A percentile compares a stretch with the other conserved stretches of the same genome.
These are phyloP conservation scores for Spodoptera frugiperda DNA, from an alignment of 1,140 invertebrate genomes.

Conservation along the genomic window DNA sequence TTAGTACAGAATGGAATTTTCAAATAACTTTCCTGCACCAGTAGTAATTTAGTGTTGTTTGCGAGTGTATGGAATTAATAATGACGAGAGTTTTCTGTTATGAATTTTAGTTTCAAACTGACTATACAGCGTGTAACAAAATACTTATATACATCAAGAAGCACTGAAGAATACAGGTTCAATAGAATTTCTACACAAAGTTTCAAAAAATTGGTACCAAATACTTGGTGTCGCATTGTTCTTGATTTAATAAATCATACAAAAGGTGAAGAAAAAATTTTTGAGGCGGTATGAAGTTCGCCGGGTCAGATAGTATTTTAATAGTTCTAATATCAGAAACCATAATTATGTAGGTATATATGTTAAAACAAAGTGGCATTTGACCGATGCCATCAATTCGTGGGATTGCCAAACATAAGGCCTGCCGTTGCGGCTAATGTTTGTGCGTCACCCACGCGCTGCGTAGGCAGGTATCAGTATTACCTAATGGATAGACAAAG, in stretches of 20 bases:
- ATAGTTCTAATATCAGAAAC: too few relatives aligned
- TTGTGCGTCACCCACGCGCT: neutral
- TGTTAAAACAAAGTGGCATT: neutral
- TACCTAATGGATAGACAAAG: neutral
- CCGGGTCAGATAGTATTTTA: too few relatives aligned
- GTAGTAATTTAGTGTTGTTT: neutral
- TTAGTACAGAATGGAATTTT: neutral
- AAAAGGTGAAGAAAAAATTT: too few relatives aligned
- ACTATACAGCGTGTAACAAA: too few relatives aligned
- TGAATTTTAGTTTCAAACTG: neutral
- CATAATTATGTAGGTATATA: neutral
- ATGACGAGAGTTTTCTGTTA: neutral
- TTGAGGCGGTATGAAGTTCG: too few relatives aligned
- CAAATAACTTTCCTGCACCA: neutral
- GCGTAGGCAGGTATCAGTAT: neutral
- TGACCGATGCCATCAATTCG: slow-evolving; percentile 5
- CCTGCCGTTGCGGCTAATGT: neutral
- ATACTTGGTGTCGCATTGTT: too few relatives aligned
- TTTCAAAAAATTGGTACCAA: too few relatives aligned
- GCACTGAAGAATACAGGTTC: too few relatives aligned
- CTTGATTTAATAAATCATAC: too few relatives aligned
- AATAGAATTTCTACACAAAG: too few relatives aligned
- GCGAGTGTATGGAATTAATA: neutral
- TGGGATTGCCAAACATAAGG: neutral
- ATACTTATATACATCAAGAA: too few relatives aligned